A percentile compares a stretch with the other conserved stretches of the same genome.
These are phyloP conservation scores for Drosophila villosipedis DNA, from an alignment of 2,888 invertebrate genomes.

Conservation along the genomic window DNA sequence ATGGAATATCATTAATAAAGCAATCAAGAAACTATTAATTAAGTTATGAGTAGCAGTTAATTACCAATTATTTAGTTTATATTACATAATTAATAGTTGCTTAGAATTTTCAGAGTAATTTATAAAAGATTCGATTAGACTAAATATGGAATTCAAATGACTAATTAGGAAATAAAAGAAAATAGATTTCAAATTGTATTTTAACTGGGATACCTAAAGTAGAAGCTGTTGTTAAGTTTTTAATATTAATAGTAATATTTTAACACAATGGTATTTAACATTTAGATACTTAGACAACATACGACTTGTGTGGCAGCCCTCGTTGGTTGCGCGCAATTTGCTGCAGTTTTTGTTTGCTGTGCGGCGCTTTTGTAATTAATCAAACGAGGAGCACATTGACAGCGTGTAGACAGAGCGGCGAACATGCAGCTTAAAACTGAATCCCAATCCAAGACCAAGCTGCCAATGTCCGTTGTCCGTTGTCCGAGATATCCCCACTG, in stretches of 20 bases:
- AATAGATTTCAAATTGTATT: background rate
- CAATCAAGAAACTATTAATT: background rate
- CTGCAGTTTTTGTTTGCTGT: constrained; percentile 26
- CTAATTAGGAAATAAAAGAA: background rate
- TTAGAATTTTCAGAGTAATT: background rate
- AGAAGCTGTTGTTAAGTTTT: background rate
- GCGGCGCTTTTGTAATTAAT: constrained; percentile 76
- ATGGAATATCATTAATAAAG: background rate
- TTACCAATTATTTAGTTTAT: background rate
- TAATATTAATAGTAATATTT: background rate
- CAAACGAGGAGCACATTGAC: constrained; percentile 73
- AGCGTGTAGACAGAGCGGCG: constrained; percentile 72
- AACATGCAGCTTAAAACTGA: constrained; percentile 55
- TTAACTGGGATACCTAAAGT: background rate
- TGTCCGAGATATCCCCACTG: background rate
- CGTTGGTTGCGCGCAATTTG: constrained; percentile 23
- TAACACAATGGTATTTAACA: background rate
- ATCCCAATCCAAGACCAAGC: constrained; percentile 27
- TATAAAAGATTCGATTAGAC: background rate
- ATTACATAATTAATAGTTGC: background rate
- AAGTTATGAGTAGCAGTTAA: background rate
- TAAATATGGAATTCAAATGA: too few relatives aligned
- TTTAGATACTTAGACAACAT: background rate
- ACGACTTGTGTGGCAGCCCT: constrained; percentile 28
- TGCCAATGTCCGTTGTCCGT: constrained; percentile 23